Base-by-base conservation (phyloP, 2,888 invertebrate species). In the Scaptomyza cyrtandrae region DNA sequence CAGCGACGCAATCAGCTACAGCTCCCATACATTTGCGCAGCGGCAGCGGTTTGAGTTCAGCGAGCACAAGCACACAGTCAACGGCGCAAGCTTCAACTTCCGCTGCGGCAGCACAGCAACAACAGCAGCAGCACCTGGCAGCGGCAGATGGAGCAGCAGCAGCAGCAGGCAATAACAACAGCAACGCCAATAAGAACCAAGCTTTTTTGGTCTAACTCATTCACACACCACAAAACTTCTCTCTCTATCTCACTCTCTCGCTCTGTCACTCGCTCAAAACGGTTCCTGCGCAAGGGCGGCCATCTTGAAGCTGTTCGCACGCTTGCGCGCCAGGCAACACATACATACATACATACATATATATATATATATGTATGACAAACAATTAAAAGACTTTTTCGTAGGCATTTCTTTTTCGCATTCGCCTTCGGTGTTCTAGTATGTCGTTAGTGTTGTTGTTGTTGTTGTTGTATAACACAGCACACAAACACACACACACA, bases 41-140 rank as follows among this genome's bases (percentile, higher is more conserved):
- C 54, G 91, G 91, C 61, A 91, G 91, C 71, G 91, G 91, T 13
- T 74, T 91, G 31, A 91, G 91, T 70, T 91, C 90, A 80, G 90
- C 91, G 41, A 91, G 91, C 76, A 91, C 91, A 16, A 90, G 90
- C 58, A 91, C 91, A 16, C 91, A 91, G 81, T 91, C 91, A 19
- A 91, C 91, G 16, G 90, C 91, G 27, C 86, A 74, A 64, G 88
- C 85, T 27, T 86, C 85, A 39, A 88, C 85, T 54, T 88, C 85
- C 71, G 88, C 87, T 48, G 87, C 85, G 9, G 90, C 90, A 7
- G 88, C 86, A 44, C 75, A 71, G 80, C 85, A 80, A 75, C 79
- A 90, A 75, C 82, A 24, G 76, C 64, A 90, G 73, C 73, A 90
- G 77, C 56, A 90, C 77, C 27, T 14, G 52, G 37, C 63, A 90